These are phyloP conservation scores for Oxystoma pomonae DNA, from an alignment of 2,888 invertebrate species.

Conservation along the genomic window DNA sequence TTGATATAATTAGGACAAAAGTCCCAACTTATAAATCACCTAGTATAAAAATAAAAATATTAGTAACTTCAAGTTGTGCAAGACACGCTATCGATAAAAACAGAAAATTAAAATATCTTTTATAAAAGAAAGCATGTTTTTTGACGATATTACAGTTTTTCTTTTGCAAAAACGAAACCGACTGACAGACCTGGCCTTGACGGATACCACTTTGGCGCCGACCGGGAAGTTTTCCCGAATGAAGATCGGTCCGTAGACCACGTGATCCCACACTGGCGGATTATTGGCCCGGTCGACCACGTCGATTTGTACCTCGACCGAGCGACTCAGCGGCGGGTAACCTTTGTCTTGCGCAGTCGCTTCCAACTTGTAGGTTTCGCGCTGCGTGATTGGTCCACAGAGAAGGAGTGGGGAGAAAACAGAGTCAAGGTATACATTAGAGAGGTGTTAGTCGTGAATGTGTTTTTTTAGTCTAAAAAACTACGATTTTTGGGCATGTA, in stretches of 20 bases:
- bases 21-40: no score
- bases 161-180: background rate
- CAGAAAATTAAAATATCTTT: no score
- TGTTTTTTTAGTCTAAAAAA: no score
- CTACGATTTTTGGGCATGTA: no score
- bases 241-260: constrained; percentile 94
- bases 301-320: constrained; percentile 97
- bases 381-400: constrained; percentile 50
- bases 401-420: background rate
- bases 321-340: constrained; percentile 89
- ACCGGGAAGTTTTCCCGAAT: constrained; percentile 97
- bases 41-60: no score
- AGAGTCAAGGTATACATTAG: background rate
- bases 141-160: no score
- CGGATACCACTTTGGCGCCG: constrained; percentile 95
- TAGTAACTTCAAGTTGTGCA: no score
- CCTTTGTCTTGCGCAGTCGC: constrained; percentile 98
- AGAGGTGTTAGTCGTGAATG: background rate
- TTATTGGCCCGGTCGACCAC: constrained; percentile 98
- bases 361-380: constrained; percentile 97
- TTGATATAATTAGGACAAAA: no score
- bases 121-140: no score
- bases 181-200: constrained; percentile 94
- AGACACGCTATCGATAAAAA: no score
- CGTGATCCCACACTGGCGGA: constrained; percentile 96